Evolutionary conservation across 2,797 vertebrate genomes (phyloP).

Genomic region (Amniataba percoides): DNA sequence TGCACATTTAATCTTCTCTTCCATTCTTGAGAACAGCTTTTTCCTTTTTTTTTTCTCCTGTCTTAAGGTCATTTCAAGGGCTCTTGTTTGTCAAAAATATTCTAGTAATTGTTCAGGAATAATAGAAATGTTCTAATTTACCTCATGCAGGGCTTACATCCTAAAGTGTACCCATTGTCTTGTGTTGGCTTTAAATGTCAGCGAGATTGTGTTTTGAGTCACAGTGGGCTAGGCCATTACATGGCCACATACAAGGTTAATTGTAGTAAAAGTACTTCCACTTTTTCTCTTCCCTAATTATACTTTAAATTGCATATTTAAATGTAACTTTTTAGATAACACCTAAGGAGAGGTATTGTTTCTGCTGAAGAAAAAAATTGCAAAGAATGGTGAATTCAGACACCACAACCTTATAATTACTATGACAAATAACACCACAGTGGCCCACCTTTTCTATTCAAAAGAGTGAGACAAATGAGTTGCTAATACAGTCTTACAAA

Average conservation of each 20-base stretch:
- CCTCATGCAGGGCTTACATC: slow-evolving; percentile 83
- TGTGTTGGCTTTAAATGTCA: slow-evolving; percentile 87
- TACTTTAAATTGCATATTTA: slow-evolving; percentile 83
- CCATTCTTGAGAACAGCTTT: slow-evolving; percentile 55
- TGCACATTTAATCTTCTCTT: slow-evolving; percentile 71
- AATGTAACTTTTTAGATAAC: slow-evolving; percentile 82
- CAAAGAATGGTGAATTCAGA: slow-evolving; percentile 71
- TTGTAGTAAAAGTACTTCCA: slow-evolving; percentile 85
- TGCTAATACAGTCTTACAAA: slow-evolving; percentile 67
- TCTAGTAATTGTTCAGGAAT: slow-evolving; percentile 81
- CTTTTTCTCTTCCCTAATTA: slow-evolving; percentile 83
- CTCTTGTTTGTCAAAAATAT: slow-evolving; percentile 76
- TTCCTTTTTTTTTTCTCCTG: slow-evolving; percentile 39
- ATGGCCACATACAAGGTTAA: slow-evolving; percentile 89
- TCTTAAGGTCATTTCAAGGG: slow-evolving; percentile 78
- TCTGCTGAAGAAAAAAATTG: slow-evolving; percentile 62
- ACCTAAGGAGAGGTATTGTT: slow-evolving; percentile 80
- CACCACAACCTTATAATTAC: slow-evolving; percentile 71
- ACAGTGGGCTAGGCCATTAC: slow-evolving; percentile 88
- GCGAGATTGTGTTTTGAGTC: slow-evolving; percentile 86
- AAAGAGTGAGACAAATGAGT: slow-evolving; percentile 72
- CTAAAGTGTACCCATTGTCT: slow-evolving; percentile 82
- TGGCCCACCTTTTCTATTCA: slow-evolving; percentile 65
- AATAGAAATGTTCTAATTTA: slow-evolving; percentile 87
- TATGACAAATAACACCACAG: slow-evolving; percentile 66